Conservation (phyloP, 37 sponge, comb jelly and placozoan species). For the Oscarella lobularis region DNA sequence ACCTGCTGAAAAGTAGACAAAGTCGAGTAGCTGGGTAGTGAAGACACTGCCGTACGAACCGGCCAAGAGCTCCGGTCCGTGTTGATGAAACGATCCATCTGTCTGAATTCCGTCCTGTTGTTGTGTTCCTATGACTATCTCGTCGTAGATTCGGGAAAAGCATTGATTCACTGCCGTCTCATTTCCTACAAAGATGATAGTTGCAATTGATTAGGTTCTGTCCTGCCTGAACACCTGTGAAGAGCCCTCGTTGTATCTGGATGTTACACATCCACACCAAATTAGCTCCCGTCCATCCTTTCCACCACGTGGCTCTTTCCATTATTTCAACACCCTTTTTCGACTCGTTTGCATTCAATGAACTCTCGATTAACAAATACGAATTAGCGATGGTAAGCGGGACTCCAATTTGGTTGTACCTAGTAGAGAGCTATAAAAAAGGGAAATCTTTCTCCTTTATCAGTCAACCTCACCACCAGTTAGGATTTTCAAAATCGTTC, state of each 20-base stretch:
- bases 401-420: neutral
- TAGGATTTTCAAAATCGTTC: neutral
- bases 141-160: neutral
- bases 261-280: neutral
- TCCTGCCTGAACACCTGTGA: too few species aligned
- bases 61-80: neutral
- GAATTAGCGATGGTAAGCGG: neutral
- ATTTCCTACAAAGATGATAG: too few species aligned
- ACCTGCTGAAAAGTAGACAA: too few species aligned
- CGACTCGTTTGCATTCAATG: neutral
- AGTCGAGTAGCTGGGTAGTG: neutral
- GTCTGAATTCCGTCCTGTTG: conserved; percentile 5
- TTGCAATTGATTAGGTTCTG: too few species aligned
- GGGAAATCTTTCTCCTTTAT: too few species aligned
- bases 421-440: too few species aligned
- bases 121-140: neutral
- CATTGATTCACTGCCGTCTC: neutral
- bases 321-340: neutral
- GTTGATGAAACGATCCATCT: neutral
- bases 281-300: conserved; percentile 1
- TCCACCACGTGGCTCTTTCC: conserved; percentile 2
- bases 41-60: neutral
- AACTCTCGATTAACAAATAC: neutral
- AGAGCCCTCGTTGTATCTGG: neutral
- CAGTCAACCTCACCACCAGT: too few species aligned